Evolutionary conservation across 1,140 invertebrate genomes (phyloP), one percentile per base, ranked within the genome.

Genomic region (Heliconius hermathena): DNA sequence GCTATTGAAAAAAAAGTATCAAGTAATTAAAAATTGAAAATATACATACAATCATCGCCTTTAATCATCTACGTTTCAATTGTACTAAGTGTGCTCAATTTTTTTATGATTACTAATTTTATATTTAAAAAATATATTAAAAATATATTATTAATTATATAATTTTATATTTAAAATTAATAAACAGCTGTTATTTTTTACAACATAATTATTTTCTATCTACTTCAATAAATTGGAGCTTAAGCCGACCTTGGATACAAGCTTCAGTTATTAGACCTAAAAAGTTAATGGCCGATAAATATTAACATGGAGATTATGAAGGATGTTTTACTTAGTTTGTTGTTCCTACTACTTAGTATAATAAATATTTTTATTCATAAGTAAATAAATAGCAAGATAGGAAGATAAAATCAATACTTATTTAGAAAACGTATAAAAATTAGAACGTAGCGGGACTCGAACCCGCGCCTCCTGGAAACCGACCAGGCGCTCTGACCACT

Each of bases 191-290:
- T 46, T 16, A 13, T 46, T 46, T 1, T 3, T 11, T 4, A 29
- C 9, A 66, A 66, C 22, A 26, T 66, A 26, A 29, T 66, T 66
- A 66, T 66, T 66, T 66, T 26, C 26, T 13, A 66, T 18, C 22
- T 66, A 29, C 20, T 26, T 1, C 26, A 66, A 29, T 66, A 8
- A 66, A 29, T 29, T 29, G 3, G 22, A 16, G 60, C 22, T 66
- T 66, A 26, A 16, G 22, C 26, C 13, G 60, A 22, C 26, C 60
- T 66, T 2, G 9, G 6, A 16, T 66, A 5, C n/a, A 66, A 66
- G 60, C 60, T 66, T 29, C 60, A 66, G 1, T 66, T 66, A 66
- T 66, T 66, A 3, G 60, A 29, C 60, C 60, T 66, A 66, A 66
- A 66, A 66, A 66, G 60, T 11, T 22, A 66, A 29, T 66, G 13